Conservation (phyloP, 2,797 vertebrate genomes). For the Myotis findleyi region DNA sequence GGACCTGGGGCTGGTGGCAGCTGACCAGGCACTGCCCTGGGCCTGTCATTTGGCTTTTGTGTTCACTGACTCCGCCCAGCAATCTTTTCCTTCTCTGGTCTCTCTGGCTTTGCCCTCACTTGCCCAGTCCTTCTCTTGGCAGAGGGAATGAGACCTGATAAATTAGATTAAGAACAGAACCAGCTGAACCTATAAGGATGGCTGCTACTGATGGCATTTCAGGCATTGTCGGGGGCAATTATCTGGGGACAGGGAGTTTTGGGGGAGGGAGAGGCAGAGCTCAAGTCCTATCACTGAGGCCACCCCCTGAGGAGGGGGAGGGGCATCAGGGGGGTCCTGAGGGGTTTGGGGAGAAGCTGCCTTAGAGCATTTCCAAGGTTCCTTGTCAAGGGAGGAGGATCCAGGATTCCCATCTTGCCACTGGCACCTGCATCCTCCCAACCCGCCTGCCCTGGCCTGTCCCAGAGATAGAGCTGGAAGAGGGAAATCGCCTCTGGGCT, state of each 20-base stretch:
- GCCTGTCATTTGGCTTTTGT: not conserved
- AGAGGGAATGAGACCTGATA: not conserved
- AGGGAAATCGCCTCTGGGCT: not conserved
- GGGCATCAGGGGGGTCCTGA: not conserved
- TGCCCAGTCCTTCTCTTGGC: not conserved
- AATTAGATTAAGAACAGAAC: not conserved
- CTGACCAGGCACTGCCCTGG: not conserved
- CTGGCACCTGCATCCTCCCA: not conserved
- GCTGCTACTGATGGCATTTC: not conserved
- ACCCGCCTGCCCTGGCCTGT: conserved; percentile 25
- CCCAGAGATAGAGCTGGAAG: not conserved
- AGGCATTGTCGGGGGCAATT: not conserved
- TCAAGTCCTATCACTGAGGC: not conserved
- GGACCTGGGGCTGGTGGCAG: not conserved
- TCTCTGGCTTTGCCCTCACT: not conserved
- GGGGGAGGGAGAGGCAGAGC: not conserved
- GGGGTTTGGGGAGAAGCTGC: not conserved
- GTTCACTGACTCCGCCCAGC: not conserved
- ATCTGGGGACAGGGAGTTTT: not conserved
- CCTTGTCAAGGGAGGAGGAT: not conserved
- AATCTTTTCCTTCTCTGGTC: not conserved
- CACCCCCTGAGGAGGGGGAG: not conserved
- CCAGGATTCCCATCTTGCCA: not conserved
- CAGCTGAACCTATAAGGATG: not conserved
- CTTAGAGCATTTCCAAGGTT: not conserved